phyloP scores from a whole-genome alignment of 2,797 vertebrate species.

The Chromobotia macracanthus region DNA sequence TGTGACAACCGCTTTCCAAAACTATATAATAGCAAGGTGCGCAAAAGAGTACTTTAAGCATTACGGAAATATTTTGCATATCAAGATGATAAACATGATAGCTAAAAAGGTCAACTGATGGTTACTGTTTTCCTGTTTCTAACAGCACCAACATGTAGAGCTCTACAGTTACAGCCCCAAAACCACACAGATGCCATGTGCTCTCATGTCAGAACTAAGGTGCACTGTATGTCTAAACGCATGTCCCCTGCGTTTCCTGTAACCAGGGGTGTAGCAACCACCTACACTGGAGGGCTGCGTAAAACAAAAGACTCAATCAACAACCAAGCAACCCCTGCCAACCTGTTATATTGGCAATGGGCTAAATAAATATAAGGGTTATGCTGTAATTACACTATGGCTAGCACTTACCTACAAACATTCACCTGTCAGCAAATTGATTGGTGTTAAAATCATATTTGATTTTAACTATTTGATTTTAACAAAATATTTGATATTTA shows the following conservation, averaged over 20 bases:
- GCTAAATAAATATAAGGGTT: no score
- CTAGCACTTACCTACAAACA: no score
- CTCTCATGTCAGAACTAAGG: background rate
- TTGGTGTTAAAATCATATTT: no score
- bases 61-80: background rate
- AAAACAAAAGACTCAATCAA: background rate
- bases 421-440: no score
- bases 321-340: background rate
- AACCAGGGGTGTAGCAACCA: background rate
- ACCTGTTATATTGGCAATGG: no score
- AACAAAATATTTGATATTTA: no score
- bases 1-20: background rate
- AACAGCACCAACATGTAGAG: background rate
- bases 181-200: background rate
- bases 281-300: background rate
- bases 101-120: slow-evolving; percentile 9
- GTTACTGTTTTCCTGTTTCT: background rate
- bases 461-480: no score
- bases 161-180: background rate
- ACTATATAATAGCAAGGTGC: background rate
- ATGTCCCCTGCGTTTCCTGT: background rate
- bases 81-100: background rate
- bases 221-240: background rate
- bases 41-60: background rate
- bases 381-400: no score